These are phyloP conservation scores for Oscheius sp. DNA, from an alignment of 2,888 invertebrate species.

Conservation along the genomic window DNA sequence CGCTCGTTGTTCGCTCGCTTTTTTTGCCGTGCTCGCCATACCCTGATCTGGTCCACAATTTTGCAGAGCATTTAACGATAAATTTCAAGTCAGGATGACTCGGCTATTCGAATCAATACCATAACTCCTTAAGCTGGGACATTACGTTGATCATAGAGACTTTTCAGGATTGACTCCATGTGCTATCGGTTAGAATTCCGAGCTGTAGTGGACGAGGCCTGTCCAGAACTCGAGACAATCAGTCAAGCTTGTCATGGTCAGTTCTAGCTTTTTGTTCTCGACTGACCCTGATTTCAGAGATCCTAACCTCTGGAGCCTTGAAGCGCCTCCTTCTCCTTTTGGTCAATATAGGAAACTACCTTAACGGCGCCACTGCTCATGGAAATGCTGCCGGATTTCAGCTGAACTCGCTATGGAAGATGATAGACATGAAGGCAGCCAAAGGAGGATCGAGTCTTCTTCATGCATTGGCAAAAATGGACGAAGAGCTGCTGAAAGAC, in stretches of 20 bases:
- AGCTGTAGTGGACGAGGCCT: conserved; percentile 34
- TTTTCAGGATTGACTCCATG: conserved; percentile 42
- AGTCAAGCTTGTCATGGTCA: conserved; percentile 19
- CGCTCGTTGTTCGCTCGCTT: too few species aligned
- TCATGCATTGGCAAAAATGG: conserved; percentile 48
- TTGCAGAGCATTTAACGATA: too few species aligned
- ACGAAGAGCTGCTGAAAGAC: conserved; percentile 38
- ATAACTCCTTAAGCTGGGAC: too few species aligned
- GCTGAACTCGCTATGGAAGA: conserved; percentile 59
- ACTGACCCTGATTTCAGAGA: neutral
- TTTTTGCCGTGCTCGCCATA: too few species aligned
- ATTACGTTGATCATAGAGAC: too few species aligned
- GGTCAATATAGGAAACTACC: conserved; percentile 59
- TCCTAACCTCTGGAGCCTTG: conserved; percentile 38
- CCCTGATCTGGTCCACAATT: too few species aligned
- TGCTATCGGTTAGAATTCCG: conserved; percentile 40
- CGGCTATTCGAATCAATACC: too few species aligned
- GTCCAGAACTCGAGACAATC: conserved; percentile 34
- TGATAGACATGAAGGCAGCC: conserved; percentile 56
- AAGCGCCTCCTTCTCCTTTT: conserved; percentile 53
- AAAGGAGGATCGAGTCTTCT: conserved; percentile 47
- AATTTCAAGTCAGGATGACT: too few species aligned
- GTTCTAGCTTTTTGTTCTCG: neutral
- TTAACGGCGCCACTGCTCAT: conserved; percentile 53
- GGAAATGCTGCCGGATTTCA: conserved; percentile 62